Base-by-base conservation (phyloP, 2,797 vertebrate genomes). In the Uromys caudimaculatus region DNA sequence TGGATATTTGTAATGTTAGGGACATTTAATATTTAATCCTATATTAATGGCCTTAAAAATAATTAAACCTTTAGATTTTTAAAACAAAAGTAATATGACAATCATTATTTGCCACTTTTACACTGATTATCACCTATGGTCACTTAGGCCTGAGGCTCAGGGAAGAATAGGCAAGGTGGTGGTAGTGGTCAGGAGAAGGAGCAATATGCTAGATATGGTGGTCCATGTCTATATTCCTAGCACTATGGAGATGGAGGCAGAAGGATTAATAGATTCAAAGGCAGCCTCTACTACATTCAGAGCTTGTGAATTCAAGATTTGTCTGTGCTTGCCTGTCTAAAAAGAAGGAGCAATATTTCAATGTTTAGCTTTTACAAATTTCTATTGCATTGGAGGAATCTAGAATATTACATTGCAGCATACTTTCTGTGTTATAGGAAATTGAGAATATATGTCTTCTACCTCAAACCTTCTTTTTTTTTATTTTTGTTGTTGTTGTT, bases 11-110 rank as follows among this genome's bases (percentile, higher is more conserved):
- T n/a, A 90, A 85, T 85, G 47, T 35, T 85, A 67, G 35, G 64
- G 41, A 62, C 23, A 89, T 56, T 93, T 75, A 76, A 35, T 76
- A 81, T 27, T 90, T 92, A 81, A 16, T 85, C n/a, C 52, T 81
- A 29, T 54, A 87, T 64, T 38, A 60, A 71, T 77, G 3, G 76
- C 12, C 6, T 76, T 47, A 58, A 86, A 92, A 58, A 10, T n/a
- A 44, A 24, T 60, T 60, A 73, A 27, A 60, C 41, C 52, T 85
- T 91, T 56, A 82, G 35, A 47, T 67, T 77, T 91, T 76, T 84
- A 38, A 62, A 56, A 60, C 50, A 76, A 88, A 97, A 91, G 19
- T 47, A 75, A 76, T 62, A 24, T 41, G 47, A 21, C n/a, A 67
- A 9, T 88, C 10, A 32, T 52, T 17, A 3, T 60, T 91, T 82